phyloP scores from a whole-genome alignment of 2,797 vertebrate species.

The Syndactyla subalaris region DNA sequence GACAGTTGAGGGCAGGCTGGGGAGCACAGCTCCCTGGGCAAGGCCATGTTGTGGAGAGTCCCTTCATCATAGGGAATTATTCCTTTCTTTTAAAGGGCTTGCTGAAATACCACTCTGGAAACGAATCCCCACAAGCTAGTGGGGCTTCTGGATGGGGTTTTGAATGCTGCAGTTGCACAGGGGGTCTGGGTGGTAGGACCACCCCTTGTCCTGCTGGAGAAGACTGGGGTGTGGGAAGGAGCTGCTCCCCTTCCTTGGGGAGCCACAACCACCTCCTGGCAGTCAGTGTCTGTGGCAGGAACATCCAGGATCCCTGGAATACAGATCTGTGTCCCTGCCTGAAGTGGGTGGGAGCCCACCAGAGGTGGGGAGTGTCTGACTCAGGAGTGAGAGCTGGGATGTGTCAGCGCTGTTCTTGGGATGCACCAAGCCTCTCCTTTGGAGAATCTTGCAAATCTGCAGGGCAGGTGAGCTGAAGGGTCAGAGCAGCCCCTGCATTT shows the following conservation, averaged over 20 bases:
- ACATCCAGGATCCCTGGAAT: background rate
- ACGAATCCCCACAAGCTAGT: rapidly evolving
- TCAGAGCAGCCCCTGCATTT: background rate
- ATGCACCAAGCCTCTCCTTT: background rate
- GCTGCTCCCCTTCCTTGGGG: background rate
- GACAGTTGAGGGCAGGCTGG: rapidly evolving
- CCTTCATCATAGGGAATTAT: too few species aligned
- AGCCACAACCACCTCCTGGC: background rate
- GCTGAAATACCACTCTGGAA: background rate
- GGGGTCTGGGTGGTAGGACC: background rate
- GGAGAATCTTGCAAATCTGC: background rate
- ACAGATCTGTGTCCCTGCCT: background rate
- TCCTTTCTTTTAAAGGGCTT: background rate
- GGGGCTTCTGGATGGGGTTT: background rate
- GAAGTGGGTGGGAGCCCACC: background rate
- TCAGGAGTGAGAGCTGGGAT: background rate
- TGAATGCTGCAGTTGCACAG: background rate
- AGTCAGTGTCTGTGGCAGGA: background rate
- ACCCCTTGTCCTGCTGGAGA: background rate
- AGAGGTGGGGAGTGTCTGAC: background rate
- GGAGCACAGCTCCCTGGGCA: background rate
- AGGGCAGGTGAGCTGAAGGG: background rate
- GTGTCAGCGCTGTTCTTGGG: background rate
- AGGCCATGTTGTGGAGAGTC: rapidly evolving
- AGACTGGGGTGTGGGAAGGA: background rate